Base-by-base conservation (phyloP, 2,797 vertebrate species). In the Sphenodon punctatus region DNA sequence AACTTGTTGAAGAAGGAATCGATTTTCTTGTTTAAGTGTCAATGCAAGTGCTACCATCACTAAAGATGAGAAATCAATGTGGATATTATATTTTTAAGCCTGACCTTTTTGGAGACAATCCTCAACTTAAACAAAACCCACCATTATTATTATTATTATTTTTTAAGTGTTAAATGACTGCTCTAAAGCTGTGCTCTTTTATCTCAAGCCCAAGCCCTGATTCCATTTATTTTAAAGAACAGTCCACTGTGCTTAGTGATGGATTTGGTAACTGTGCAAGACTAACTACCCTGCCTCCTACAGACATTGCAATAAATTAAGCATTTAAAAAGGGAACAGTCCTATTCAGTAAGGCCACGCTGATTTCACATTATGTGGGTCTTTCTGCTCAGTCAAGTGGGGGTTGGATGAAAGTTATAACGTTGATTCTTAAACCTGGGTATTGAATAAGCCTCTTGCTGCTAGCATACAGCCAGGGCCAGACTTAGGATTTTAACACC, bases 361-460 rank as follows among this genome's bases (percentile, higher is more conserved):
- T 11, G 80, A 88, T 83, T 87, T 75, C 79, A 82, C 60, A 56
- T 53, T 70, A 30, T 58, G 74, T 70, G 73, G 48, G 90, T 89
- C 74, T 61, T 80, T 74, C 75, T 68, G 64, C 75, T 70, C 80
- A 82, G 48, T 49, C 75, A 86, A 73, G 67, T 46, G 61, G 43
- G 27, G 76, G 81, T 2, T 5, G 67, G 82, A 27, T 20, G 4
- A 27, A 56, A 30, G 82, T 82, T 79, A 89, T 56, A 67, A 59
- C 3, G 0, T 61, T 83, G 30, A 59, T 38, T 85, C n/a, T 82
- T 69, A 84, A 84, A 67, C 46, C 67, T 78, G 78, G 34, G 65
- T 69, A 91, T 16, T 82, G 86, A 89, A 80, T 78, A 89, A 74
- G 80, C 67, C 60, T 90, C 81, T 55, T 68, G 30, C 88, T 88